Evolutionary conservation across 2,113 vertebrate species (phyloP).

Genomic region (Butorides virescens): DNA sequence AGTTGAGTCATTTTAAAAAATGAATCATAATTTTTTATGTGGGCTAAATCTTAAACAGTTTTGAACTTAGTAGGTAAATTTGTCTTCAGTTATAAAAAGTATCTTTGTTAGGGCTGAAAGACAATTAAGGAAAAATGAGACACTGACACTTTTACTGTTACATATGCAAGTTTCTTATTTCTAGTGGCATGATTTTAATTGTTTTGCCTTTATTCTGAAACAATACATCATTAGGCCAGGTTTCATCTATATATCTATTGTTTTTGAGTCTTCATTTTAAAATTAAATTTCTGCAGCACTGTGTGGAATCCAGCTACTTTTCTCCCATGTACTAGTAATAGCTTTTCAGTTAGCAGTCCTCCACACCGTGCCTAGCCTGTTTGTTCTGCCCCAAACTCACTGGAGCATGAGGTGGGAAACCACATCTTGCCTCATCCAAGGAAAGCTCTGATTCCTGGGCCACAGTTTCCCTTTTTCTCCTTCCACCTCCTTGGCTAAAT

Average conservation of each 20-base stretch:
- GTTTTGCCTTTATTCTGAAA: background rate
- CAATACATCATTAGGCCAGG: background rate
- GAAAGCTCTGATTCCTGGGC: background rate
- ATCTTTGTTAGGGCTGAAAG: background rate
- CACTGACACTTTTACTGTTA: background rate
- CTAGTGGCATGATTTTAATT: background rate
- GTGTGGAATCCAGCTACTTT: background rate
- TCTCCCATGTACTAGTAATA: background rate
- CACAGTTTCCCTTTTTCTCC: background rate
- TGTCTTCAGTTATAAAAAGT: background rate
- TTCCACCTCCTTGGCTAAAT: background rate
- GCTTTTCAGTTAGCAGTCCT: background rate
- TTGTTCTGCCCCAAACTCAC: background rate
- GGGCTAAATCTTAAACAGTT: background rate
- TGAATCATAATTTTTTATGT: conserved; percentile 41
- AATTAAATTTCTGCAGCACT: background rate
- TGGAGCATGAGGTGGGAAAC: background rate
- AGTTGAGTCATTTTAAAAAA: conserved; percentile 2
- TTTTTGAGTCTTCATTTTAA: background rate
- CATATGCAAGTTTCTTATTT: background rate
- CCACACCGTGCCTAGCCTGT: background rate
- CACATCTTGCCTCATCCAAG: background rate
- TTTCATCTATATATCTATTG: background rate
- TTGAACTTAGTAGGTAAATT: conserved; percentile 23
- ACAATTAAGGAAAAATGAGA: background rate